Base-by-base conservation (phyloP, 2,113 vertebrate genomes). In the Anarhynchus alexandrinus region DNA sequence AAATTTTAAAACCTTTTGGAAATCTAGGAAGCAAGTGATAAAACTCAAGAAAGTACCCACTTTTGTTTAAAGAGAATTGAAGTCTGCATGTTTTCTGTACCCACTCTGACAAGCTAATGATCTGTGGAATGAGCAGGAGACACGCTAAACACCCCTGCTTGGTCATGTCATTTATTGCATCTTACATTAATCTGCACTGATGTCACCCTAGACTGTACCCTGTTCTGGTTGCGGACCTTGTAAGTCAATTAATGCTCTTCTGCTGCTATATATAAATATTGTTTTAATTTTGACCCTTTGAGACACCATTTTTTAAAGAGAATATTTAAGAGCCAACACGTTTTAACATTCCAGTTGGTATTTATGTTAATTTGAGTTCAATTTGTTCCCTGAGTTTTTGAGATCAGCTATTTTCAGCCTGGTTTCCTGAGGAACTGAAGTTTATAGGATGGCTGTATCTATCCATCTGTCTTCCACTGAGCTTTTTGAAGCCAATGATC, bases 401-500 rank as follows among this genome's bases (percentile, higher is more conserved):
- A 82, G 59, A 89, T 86, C 36, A 91, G 87, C 45, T 96, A 94
- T 96, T 90, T 95, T 93, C 94, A 95, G 87, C 78, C 62, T 92
- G 74, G 93, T 96, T 97, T 97, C 93, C 93, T 13, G 78, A 96
- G 94, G 96, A 97, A 92, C 96, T 92, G 90, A 83, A 90, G 93
- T 79, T 96, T 94, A 90, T 90, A 57, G 62, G 40, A 80, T 94
- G 43, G 49, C 70, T 93, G 11, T 85, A 77, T 96, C 90, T 93
- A 93, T 83, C 93, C 85, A 90, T 96, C 87, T 95, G 94, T 92
- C 82, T 90, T 96, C 54, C 82, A 86, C 66, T 21, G 47, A 82
- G 87, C 25, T 91, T 93, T 92, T 62, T 58, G 87, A 96, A 94
- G 49, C 74, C 82, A 57, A 0, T 79, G 57, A 90, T 96, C 59